Base-by-base conservation (phyloP, 2,797 vertebrate species). In the Microchirus variegatus region DNA sequence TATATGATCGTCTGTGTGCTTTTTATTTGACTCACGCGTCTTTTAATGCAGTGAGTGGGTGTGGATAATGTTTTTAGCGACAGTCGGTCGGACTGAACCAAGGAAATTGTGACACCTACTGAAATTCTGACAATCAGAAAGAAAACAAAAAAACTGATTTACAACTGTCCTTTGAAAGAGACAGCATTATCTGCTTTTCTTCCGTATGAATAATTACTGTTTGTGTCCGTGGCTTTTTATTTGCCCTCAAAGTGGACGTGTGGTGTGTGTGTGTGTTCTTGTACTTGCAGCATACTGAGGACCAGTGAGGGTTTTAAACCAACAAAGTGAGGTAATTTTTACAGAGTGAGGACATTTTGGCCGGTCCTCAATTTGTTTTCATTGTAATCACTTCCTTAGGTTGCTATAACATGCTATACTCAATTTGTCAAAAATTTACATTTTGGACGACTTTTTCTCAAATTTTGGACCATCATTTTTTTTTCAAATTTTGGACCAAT, bases 151-250 rank as follows among this genome's bases (percentile, higher is more conserved):
- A 5, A 13, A 2, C 18, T 9, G 1, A 38, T 58, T 35, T 41
- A 14, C 4, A 18, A 2, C 19, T 1, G 10, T 3, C 10, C 17
- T 22, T 19, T 42, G 14, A 44, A 44, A 44, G 4, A 48, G 18
- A 51, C 61, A 37, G 46, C 22, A 19, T 15, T 19, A 47, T 69
- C 47, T 47, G 6, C 14, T 19, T 17, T 26, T 45, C 10, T 68
- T 43, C 49, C 43, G 42, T 40, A 26, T 53, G 68, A 67, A 36
- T 9, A 60, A 12, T 60, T 35, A 9, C 22, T 64, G 55, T 36
- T 14, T 10, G n/a, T 18, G 17, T 69, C 43, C 16, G 48, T 9
- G 1, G 16, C 52, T 18, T 44, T 44, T 17, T 44, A n/a, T 44
- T 22, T 22, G 22, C 22, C 22, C 22, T 46, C 45, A 19, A 19